Evolutionary conservation across 2,797 vertebrate genomes (phyloP), one percentile per base, ranked within the genome.

Genomic region (Arctocebus calabarensis): DNA sequence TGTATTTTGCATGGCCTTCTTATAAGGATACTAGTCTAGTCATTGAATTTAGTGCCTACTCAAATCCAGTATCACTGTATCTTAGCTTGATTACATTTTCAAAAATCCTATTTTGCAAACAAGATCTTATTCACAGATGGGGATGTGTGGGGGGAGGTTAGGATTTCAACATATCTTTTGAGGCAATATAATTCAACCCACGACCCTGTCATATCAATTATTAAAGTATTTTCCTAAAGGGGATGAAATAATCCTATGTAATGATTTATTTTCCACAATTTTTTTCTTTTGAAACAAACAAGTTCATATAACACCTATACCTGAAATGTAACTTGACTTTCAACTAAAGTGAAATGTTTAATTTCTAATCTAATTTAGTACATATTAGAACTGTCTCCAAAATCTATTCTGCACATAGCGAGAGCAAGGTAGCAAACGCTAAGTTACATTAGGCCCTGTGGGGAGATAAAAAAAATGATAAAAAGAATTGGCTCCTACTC

Each of bases 381-480:
- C 16, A 77, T 74, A 97, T 93, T 91, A 91, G 45, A 95, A 32
- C 13, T 93, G 37, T 88, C 32, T 92, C 94, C 73, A 94, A 91
- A 97, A 97, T 91, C 57, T 88, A 27, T 94, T 89, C 70, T 96
- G 96, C 87, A 96, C 57, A 82, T 34, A 91, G 48, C 23, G 14
- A 84, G 68, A 91, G n/a, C 40, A 93, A 95, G 86, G 43, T 89
- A 95, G 73, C 84, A 32, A 62, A 88, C 73, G 91, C 68, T 84
- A 88, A 88, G 71, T 90, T 96, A 96, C 81, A 93, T 93, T 96
- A 91, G 83, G 48, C 86, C 83, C 89, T 87, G 45, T 89, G 82
- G 73, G 59, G 66, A 96, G 77, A 96, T 89, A 68, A 90, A 94
- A 84, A 87, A 90, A 79, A 68, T 34, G 40, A 74, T 88, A 0